A percentile compares a stretch with the other conserved stretches of the same genome.
Evolutionary conservation across 2,113 vertebrate species (phyloP).

Genomic region (Ptyas mucosa): DNA sequence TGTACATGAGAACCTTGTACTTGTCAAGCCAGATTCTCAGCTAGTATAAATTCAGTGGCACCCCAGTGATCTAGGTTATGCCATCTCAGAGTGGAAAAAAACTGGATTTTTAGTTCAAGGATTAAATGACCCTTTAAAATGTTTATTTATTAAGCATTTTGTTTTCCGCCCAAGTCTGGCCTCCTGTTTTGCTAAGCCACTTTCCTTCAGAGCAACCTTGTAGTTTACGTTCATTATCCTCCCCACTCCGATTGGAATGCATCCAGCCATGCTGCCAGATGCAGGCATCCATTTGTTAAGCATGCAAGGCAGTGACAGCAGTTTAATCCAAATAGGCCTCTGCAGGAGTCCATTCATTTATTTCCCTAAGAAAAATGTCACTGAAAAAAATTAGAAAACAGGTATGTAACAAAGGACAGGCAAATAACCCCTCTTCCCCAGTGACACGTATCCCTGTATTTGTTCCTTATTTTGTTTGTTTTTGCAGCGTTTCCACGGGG

Average conservation of each 20-base stretch:
- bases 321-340: constrained; percentile 76
- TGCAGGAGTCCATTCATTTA: constrained; percentile 78
- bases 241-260: constrained; percentile 76
- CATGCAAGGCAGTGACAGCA: constrained; percentile 76
- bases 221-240: constrained; percentile 3
- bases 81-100: background rate
- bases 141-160: constrained; percentile 19
- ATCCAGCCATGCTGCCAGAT: constrained; percentile 57
- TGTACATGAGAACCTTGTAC: background rate
- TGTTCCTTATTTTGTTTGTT: background rate
- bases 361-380: constrained; percentile 77
- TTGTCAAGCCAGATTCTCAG: background rate
- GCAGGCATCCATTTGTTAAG: constrained; percentile 82
- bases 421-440: constrained; percentile 22
- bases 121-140: constrained; percentile 30
- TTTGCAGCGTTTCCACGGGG: constrained; percentile 1
- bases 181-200: constrained; percentile 50
- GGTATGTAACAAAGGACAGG: constrained; percentile 56
- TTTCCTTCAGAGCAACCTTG: constrained; percentile 53
- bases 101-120: background rate
- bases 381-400: constrained; percentile 74
- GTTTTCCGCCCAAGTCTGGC: background rate
- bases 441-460: constrained; percentile 50
- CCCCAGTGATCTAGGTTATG: background rate
- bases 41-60: background rate